phyloP scores from a whole-genome alignment of 2,797 vertebrate genomes.

The Oreortyx pictus region DNA sequence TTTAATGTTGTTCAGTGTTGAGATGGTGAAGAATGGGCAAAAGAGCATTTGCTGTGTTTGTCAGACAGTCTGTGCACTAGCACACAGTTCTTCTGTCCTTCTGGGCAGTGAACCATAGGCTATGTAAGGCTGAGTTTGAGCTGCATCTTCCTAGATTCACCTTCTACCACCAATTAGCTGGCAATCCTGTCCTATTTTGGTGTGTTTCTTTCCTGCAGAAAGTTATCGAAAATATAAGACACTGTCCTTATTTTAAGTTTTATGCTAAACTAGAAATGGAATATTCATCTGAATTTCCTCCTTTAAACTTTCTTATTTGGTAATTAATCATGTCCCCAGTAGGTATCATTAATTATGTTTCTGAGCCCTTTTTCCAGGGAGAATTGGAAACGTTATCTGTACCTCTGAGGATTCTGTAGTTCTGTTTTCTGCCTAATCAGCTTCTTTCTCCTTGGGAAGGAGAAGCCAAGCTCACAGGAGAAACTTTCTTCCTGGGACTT shows the following conservation, averaged over 20 bases:
- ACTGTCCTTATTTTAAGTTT: slow-evolving; percentile 44
- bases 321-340: slow-evolving; percentile 55
- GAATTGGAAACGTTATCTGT: slow-evolving; percentile 11
- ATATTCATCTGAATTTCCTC: slow-evolving; percentile 53
- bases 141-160: not conserved
- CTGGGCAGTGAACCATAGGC: not conserved
- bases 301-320: slow-evolving; percentile 50
- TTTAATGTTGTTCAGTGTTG: not conserved
- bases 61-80: not conserved
- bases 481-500: not conserved
- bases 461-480: not conserved
- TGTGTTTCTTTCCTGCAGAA: not conserved
- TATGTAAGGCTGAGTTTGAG: not conserved
- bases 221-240: slow-evolving; percentile 2
- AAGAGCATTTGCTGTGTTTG: not conserved
- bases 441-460: slow-evolving; percentile 26
- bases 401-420: slow-evolving; percentile 30
- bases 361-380: slow-evolving; percentile 29
- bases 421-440: slow-evolving; percentile 14
- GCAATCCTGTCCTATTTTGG: not conserved
- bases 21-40: not conserved
- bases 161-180: not conserved
- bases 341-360: slow-evolving; percentile 67
- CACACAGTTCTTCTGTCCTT: not conserved
- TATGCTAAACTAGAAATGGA: slow-evolving; percentile 44